phyloP scores from a whole-genome alignment of 2,888 invertebrate genomes.

The Digitonthophagus gazella region DNA sequence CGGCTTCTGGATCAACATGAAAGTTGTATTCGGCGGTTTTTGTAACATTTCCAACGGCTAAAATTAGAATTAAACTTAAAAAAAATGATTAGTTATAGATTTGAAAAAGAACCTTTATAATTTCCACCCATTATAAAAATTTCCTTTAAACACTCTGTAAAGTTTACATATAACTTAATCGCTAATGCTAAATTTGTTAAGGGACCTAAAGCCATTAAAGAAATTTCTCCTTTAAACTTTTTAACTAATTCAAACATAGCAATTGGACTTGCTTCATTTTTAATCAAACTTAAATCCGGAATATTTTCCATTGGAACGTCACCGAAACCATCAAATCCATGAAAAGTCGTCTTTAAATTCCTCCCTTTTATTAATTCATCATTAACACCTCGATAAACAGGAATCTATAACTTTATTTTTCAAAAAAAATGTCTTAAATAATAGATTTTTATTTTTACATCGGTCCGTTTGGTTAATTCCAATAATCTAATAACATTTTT shows the following conservation, averaged over 20 bases:
- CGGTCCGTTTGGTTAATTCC: constrained; percentile 55
- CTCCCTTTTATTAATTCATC: constrained; percentile 51
- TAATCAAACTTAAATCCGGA: constrained; percentile 37
- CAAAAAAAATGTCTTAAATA: too few species aligned
- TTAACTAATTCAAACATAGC: constrained; percentile 57
- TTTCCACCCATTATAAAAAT: constrained; percentile 80
- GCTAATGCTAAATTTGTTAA: constrained; percentile 79
- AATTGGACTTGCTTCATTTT: constrained; percentile 52
- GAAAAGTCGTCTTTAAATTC: constrained; percentile 50
- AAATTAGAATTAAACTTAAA: constrained; percentile 32
- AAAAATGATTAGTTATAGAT: not conserved
- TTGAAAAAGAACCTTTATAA: constrained; percentile 56
- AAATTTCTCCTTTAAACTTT: constrained; percentile 49
- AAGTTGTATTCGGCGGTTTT: constrained; percentile 76
- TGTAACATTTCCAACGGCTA: constrained; percentile 61
- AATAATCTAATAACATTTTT: constrained; percentile 68
- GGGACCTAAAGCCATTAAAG: constrained; percentile 68
- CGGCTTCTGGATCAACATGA: constrained; percentile 73
- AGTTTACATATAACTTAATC: constrained; percentile 64
- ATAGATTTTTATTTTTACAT: constrained; percentile 55
- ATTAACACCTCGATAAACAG: constrained; percentile 66
- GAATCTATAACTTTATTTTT: constrained; percentile 55
- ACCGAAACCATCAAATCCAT: constrained; percentile 73
- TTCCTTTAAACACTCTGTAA: constrained; percentile 63
- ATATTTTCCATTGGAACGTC: constrained; percentile 50